Conservation (phyloP, 1,140 invertebrate species). For the Zaprionus camerounensis region DNA sequence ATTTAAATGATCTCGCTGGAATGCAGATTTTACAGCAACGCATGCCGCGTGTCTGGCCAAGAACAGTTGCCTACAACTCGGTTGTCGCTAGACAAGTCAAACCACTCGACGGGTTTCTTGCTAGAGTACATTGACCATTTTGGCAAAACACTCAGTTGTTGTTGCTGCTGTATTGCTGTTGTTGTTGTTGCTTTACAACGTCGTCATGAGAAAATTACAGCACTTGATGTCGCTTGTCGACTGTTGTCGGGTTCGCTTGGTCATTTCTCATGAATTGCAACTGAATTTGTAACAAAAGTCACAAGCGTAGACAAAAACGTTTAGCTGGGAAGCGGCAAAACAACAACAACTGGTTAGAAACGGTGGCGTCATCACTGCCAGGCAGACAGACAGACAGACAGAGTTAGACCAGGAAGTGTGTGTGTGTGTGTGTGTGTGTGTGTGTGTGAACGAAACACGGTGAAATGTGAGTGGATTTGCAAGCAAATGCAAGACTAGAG, state of each 20-base stretch:
- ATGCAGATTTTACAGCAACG: slow-evolving; percentile 77
- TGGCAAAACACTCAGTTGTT: slow-evolving; percentile 49
- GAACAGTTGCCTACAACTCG: slow-evolving; percentile 32
- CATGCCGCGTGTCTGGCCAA: slow-evolving; percentile 56
- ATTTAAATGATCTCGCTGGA: slow-evolving; percentile 74
- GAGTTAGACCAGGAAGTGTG: slow-evolving; percentile 23
- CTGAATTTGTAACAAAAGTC: slow-evolving; percentile 75
- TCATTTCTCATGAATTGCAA: slow-evolving; percentile 76
- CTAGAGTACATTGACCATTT: slow-evolving; percentile 75
- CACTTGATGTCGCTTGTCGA: slow-evolving; percentile 49
- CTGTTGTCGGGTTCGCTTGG: slow-evolving; percentile 11
- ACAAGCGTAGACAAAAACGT: slow-evolving; percentile 34
- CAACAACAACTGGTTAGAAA: slow-evolving; percentile 58
- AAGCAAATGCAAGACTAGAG: neutral
- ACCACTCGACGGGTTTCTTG: slow-evolving; percentile 48
- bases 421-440: slow-evolving; percentile 5
- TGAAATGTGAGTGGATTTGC: slow-evolving; percentile 14
- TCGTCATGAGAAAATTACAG: slow-evolving; percentile 74
- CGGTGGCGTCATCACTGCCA: slow-evolving; percentile 47
- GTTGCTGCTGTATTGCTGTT: neutral
- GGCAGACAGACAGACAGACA: slow-evolving; percentile 7
- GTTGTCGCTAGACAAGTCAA: slow-evolving; percentile 61
- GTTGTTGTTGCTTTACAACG: slow-evolving; percentile 39
- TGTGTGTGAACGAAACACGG: slow-evolving; percentile 31
- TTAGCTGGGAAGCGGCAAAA: slow-evolving; percentile 26